phyloP scores from a whole-genome alignment of 2,888 invertebrate genomes.

The Ctenicera cuprea region DNA sequence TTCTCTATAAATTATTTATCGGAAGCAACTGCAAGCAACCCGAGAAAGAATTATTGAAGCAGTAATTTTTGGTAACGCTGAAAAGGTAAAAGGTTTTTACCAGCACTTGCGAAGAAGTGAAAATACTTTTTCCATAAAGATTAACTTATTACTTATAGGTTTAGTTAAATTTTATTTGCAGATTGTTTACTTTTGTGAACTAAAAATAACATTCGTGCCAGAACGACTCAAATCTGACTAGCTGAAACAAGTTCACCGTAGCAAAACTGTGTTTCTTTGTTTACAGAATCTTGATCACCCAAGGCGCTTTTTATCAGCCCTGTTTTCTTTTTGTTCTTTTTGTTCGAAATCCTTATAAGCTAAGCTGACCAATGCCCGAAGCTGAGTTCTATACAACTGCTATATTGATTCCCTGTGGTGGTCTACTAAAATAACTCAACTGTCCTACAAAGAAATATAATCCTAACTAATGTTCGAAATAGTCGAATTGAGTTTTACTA shows the following conservation, averaged over 20 bases:
- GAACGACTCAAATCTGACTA: background rate
- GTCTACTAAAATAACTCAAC: constrained; percentile 35
- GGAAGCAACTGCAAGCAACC: constrained; percentile 15
- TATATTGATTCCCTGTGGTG: constrained; percentile 32
- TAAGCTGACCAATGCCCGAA: constrained; percentile 31
- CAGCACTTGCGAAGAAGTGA: constrained; percentile 2
- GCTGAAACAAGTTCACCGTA: constrained; percentile 8
- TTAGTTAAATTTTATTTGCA: background rate
- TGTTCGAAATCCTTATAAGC: constrained; percentile 22
- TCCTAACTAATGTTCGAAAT: constrained; percentile 6
- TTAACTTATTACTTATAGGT: background rate
- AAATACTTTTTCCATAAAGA: constrained; percentile 7
- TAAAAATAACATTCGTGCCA: constrained; percentile 1
- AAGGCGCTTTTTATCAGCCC: constrained; percentile 23
- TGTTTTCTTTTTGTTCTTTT: constrained; percentile 24
- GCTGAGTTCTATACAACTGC: constrained; percentile 21
- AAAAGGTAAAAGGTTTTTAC: constrained; percentile 24
- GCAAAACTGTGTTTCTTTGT: constrained; percentile 10
- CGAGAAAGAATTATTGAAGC: constrained; percentile 37
- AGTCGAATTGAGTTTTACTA: constrained; percentile 11
- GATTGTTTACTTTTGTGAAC: background rate
- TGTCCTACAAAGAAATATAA: constrained; percentile 27
- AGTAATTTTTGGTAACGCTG: constrained; percentile 24
- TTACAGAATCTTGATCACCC: constrained; percentile 21
- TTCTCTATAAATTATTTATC: constrained; percentile 40